Conservation (phyloP, 2,113 vertebrate genomes). For the Mirounga angustirostris region DNA sequence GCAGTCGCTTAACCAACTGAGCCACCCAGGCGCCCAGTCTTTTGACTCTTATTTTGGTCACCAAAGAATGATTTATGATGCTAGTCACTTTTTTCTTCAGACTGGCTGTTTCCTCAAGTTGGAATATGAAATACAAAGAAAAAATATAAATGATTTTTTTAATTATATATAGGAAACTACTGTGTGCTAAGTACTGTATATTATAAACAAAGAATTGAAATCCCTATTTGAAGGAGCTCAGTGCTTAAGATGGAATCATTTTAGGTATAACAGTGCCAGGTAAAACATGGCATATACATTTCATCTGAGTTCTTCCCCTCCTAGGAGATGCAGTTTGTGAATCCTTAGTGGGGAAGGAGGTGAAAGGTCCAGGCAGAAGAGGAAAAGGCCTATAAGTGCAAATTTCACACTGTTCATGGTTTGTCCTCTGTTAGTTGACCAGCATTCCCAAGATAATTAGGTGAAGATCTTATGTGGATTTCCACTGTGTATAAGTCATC, state of each 20-base stretch:
- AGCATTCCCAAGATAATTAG: slow-evolving; percentile 33
- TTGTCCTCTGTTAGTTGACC: slow-evolving; percentile 48
- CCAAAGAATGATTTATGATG: slow-evolving; percentile 54
- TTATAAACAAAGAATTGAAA: slow-evolving; percentile 51
- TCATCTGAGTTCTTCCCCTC: slow-evolving; percentile 41
- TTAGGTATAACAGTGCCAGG: slow-evolving; percentile 3
- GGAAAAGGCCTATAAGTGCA: neutral
- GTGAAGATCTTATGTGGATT: slow-evolving; percentile 48
- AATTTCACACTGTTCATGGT: slow-evolving; percentile 25
- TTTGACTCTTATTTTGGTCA: slow-evolving; percentile 49
- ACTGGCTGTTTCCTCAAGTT: slow-evolving; percentile 42
- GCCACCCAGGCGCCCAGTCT: neutral
- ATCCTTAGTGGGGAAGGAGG: neutral
- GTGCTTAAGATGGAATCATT: slow-evolving; percentile 49
- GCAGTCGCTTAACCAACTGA: no score
- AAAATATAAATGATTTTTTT: slow-evolving; percentile 44
- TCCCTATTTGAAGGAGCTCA: slow-evolving; percentile 57
- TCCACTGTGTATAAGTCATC: neutral
- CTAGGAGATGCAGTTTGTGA: slow-evolving; percentile 45
- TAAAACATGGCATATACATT: slow-evolving; percentile 25
- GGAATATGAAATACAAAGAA: slow-evolving; percentile 58
- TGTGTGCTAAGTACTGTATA: slow-evolving; percentile 72
- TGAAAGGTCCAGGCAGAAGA: slow-evolving; percentile 23
- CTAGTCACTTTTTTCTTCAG: slow-evolving; percentile 9
- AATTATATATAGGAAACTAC: slow-evolving; percentile 58